Conservation (phyloP, 2,113 vertebrate species). For the Scomber scombrus region DNA sequence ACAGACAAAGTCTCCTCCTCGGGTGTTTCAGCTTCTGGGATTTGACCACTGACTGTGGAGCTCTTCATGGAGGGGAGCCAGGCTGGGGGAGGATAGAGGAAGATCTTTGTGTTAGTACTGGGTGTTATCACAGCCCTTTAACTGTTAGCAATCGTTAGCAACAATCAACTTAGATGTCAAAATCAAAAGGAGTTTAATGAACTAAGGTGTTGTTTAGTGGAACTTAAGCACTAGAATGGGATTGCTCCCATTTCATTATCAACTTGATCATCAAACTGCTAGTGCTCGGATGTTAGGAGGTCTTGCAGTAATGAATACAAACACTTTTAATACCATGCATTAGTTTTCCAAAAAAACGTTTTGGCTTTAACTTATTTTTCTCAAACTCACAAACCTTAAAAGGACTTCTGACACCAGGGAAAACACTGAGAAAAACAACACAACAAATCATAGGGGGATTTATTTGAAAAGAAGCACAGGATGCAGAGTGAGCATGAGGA, state of each 20-base stretch:
- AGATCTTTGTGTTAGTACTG: neutral
- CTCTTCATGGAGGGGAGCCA: constrained; percentile 80
- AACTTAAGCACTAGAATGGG: neutral
- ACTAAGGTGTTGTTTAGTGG: neutral
- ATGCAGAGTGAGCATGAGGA: constrained; percentile 20
- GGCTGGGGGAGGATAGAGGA: constrained; percentile 79
- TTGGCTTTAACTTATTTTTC: neutral
- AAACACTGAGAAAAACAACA: constrained; percentile 13
- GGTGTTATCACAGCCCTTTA: neutral
- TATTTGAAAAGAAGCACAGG: constrained; percentile 29
- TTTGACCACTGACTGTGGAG: constrained; percentile 55
- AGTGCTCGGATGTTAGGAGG: neutral
- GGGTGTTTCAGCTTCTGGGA: constrained; percentile 67
- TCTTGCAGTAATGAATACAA: neutral
- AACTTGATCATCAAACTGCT: neutral
- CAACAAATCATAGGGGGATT: constrained; percentile 7
- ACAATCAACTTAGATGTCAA: neutral
- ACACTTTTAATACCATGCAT: constrained; percentile 8
- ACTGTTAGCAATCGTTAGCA: constrained; percentile 17
- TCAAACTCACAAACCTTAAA: constrained; percentile 4
- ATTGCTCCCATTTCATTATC: too few relatives aligned
- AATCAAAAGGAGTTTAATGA: neutral
- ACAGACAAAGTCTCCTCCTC: constrained; percentile 88
- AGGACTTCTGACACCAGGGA: neutral
- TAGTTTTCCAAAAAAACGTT: neutral